Base-by-base conservation (phyloP, 1,140 invertebrate species). In the Theocolax elegans region DNA sequence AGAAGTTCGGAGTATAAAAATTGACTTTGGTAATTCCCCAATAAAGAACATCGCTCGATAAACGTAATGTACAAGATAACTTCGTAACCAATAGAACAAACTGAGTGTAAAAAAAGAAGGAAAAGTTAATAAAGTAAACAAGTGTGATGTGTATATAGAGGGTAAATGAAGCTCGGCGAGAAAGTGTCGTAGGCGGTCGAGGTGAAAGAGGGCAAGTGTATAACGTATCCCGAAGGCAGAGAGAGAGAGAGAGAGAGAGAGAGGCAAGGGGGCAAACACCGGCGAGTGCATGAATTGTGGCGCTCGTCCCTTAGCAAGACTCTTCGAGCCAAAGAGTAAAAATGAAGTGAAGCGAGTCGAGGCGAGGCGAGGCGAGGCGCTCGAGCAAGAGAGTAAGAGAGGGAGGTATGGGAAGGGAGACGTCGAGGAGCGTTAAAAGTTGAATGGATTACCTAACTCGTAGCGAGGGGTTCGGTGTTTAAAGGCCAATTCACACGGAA, bases 401-500 rank as follows among this genome's bases (percentile, higher is more conserved):
- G 31, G 23, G 21, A 44, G 27, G 25, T 17, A 17, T 15, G 29
- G 27, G 40, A 35, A 23, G 31, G 38, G 56, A 17, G 35, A 13
- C 23, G 8, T 42, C 15, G 38, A 31, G 21, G 15, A 31, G 60
- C 35, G 46, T 68, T 68, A 62, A 38, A 58, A 68, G 46, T 62
- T 60, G 48, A 60, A 68, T 68, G 67, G 58, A 60, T 68, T 62
- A 68, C 31, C 48, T 44, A 17, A 58, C 27, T 27, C 21, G 38
- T 8, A 19, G 56, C 48, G 31, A 62, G 44, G 25, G 27, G 27
- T 7, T 60, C 17, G 44, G 29, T 68, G 56, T 68, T 68, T 59
- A 53, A 62, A 68, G 56, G 67, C 56, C 35, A 62, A 62, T 69
- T 62, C 67, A 62, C 67, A 62, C 21, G 67, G 48, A 62, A 40